Base-by-base conservation (phyloP, 2,888 invertebrate genomes). In the Caenorhabditis imperialis region DNA sequence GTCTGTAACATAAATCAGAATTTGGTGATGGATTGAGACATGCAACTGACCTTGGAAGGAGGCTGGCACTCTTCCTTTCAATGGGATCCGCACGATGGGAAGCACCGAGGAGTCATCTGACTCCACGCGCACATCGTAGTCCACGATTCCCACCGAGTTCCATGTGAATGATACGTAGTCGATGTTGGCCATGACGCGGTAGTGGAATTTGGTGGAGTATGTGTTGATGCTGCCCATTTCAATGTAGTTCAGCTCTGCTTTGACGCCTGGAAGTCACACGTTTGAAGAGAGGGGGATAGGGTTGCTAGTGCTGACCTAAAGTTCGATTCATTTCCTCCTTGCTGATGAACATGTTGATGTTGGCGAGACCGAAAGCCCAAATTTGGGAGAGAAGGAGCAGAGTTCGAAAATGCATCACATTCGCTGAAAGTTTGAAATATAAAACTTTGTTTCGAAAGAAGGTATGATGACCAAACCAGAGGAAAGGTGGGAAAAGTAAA, bases 321-420 rank as follows among this genome's bases (percentile, higher is more conserved):
- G 87, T 88, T 27, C 87, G 60, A 47, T 86, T 85, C 84, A 87
- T 86, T 53, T 87, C 87, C 22, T 81, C 79, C 38, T 83, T 77
- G 38, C 81, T 78, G 45, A 87, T 88, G 57, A 81, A 84, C 70
- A 87, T 76, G 53, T 87, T 84, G 71, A 87, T 54, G 61, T 55
- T 77, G 37, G 72, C 70, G n/a, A 55, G 30, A 25, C 57, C 38
- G 23, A 57, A 12, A 2, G 57, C 67, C 67, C 57, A 57, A 2
- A 67, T 37, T 16, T 40, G 57, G 30, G 45, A 18, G n/a, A 51
- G 27, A n/a, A 67, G 2, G 25, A 57, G 40, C 35, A 67, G 25
- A n/a, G 37, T n/a, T 5, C 33, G 48, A 18, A 74, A 30, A 27
- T 23, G 51, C 69, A 69, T 69, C 40, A 40, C 57, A 72, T 63